Evolutionary conservation across 2,888 invertebrate species (phyloP).

Genomic region (Leistus spinibarbis): DNA sequence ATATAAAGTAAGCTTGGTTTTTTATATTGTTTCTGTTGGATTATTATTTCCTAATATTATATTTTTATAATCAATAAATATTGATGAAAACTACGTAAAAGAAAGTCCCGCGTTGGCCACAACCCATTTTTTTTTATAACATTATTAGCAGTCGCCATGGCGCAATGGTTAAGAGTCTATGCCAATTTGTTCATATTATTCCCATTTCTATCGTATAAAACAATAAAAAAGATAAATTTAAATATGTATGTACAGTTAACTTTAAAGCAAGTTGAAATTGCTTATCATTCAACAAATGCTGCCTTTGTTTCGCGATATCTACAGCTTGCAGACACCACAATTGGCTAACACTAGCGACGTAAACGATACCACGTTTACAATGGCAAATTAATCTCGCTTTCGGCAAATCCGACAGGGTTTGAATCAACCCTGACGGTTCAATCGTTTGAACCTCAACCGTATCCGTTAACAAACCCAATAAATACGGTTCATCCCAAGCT

Average conservation of each 20-base stretch:
- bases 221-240: neutral
- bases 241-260: conserved; percentile 72
- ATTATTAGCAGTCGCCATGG: no score
- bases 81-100: no score
- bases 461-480: conserved; percentile 83
- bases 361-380: conserved; percentile 79
- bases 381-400: conserved; percentile 77
- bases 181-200: no score
- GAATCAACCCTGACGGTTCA: conserved; percentile 80
- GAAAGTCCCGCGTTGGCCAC: no score
- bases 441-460: conserved; percentile 86
- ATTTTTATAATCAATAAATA: no score
- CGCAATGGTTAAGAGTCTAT: no score
- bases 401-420: conserved; percentile 75
- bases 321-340: conserved; percentile 87
- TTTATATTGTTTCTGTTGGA: no score
- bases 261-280: conserved; percentile 93
- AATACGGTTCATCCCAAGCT: conserved; percentile 94
- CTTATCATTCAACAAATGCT: conserved; percentile 83
- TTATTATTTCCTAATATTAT: no score
- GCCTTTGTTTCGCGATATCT: conserved; percentile 82
- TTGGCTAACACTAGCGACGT: conserved; percentile 85
- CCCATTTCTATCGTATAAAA: neutral
- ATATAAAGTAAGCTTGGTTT: no score
- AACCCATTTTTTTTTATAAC: no score